Evolutionary conservation across 2,113 vertebrate genomes (phyloP).

Genomic region (Pangasianodon hypophthalmus): DNA sequence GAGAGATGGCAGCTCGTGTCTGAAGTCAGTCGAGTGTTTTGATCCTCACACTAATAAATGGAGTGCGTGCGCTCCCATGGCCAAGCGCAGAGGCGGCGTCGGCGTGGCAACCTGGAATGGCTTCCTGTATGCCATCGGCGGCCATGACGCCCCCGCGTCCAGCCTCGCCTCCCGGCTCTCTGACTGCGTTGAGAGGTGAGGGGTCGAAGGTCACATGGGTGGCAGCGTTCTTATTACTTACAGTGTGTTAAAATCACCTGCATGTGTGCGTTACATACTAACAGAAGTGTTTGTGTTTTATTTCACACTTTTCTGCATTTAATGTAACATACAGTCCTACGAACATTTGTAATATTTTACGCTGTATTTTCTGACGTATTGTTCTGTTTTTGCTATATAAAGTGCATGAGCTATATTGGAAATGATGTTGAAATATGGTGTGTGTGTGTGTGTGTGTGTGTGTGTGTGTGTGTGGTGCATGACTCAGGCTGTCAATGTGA

Average conservation of each 20-base stretch:
- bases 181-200: conserved; percentile 95
- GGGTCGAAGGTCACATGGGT: background rate
- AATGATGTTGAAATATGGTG: background rate
- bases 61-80: conserved; percentile 92
- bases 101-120: conserved; percentile 97
- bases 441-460: too few species aligned
- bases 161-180: conserved; percentile 91
- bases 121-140: conserved; percentile 94
- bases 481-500: too few species aligned
- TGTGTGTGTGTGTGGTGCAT: background rate
- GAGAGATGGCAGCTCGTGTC: conserved; percentile 94
- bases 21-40: conserved; percentile 97
- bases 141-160: conserved; percentile 93
- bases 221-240: background rate
- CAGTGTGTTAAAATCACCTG: background rate
- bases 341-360: background rate
- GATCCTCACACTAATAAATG: conserved; percentile 99
- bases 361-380: background rate
- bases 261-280: background rate
- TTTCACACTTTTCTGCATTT: too few species aligned
- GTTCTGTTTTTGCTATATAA: background rate
- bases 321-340: background rate
- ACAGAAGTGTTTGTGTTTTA: background rate
- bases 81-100: conserved; percentile 93
- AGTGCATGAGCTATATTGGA: background rate